Base-by-base conservation (phyloP, 2,113 vertebrate genomes). In the Percopsis transmontana region DNA sequence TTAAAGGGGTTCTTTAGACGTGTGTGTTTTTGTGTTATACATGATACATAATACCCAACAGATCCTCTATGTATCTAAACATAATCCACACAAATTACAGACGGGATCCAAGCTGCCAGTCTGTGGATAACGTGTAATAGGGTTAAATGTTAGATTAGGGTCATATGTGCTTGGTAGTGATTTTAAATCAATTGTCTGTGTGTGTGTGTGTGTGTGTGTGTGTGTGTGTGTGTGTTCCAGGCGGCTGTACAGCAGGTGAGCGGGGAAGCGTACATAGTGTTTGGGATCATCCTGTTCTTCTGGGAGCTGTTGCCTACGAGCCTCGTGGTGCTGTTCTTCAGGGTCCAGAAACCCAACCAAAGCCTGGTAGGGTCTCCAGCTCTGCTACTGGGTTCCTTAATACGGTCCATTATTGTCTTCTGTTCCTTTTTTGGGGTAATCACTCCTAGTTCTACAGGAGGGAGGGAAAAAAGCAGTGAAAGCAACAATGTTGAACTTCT, bases 241-340 rank as follows among this genome's bases (percentile, higher is more conserved):
- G 91, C 91, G 15, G 94, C 91, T 0, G 71, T 89, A 48, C 92
- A 94, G 77, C 91, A 93, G 39, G 79, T 94, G 81, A 91, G 91
- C 1, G 93, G 92, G 11, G 91, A 95, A 50, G 94, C 96, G 23
- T 99, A 96, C 2, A 81, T 98, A 24, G 91, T 95, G 23, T 99
- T 98, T 39, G 96, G 95, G 58, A 93, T 97, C 63, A 93, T 98
- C 63, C 91, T 99, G 47, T 97, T 99, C 74, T 93, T 98, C 81
- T 99, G 97, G 94, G 97, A 99, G 89, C 89, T 98, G 54, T 91
- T 99, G 44, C 97, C 97, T 15, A 98, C 95, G 0, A 94, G 92
- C 1, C 90, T 96, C 0, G 92, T 99, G 77, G 94, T 97, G 82
- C 81, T 95, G 21, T 98, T 97, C 92, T 99, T 99, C 92, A 86